Evolutionary conservation across 2,113 vertebrate species (phyloP).

Genomic region (Opisthocomus hoazin): DNA sequence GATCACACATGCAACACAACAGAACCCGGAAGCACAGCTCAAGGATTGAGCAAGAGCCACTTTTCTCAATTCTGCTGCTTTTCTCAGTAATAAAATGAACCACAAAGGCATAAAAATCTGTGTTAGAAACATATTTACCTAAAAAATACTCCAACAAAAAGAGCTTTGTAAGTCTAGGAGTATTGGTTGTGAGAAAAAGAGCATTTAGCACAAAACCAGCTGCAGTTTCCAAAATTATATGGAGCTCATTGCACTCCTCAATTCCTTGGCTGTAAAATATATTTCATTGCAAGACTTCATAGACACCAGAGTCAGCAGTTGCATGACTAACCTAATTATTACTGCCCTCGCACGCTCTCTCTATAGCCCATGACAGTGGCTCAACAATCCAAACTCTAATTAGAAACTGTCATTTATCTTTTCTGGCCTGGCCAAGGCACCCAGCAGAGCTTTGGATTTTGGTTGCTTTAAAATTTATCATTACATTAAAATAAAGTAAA

Average conservation of each 20-base stretch:
- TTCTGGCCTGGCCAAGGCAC: not conserved
- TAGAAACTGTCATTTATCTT: not conserved
- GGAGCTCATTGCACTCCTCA: not conserved
- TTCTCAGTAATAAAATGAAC: not conserved
- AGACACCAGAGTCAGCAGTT: not conserved
- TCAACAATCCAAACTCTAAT: constrained; percentile 22
- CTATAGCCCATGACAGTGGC: not conserved
- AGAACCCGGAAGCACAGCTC: not conserved
- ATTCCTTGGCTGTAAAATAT: not conserved
- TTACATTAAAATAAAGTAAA: not conserved
- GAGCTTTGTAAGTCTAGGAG: not conserved
- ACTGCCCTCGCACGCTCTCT: not conserved
- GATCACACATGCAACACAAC: not conserved
- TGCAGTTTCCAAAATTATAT: not conserved
- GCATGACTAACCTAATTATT: constrained; percentile 16
- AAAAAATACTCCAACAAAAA: not conserved
- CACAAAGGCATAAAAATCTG: not conserved
- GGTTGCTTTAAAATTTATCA: not conserved
- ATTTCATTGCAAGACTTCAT: not conserved
- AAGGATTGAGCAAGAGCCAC: not conserved
- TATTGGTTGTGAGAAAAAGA: not conserved
- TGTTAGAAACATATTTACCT: not conserved
- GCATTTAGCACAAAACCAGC: not conserved
- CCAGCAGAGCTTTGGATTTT: not conserved
- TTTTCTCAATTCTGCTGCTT: not conserved